Conservation (phyloP, 2,797 vertebrate genomes). For the Fistularia tabacaria region DNA sequence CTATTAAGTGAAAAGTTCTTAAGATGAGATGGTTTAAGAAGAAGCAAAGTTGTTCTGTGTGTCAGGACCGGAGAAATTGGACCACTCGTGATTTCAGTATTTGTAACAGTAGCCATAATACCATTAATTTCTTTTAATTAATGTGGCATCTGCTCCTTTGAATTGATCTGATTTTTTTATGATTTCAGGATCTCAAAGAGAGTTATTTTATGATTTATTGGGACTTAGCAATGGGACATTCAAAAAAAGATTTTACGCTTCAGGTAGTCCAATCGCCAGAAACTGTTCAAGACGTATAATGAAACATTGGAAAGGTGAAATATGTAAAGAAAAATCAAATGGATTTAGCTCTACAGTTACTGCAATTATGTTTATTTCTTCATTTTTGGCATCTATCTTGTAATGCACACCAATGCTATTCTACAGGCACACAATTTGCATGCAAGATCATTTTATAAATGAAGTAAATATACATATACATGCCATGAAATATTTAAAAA, state of each 20-base stretch:
- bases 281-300: constrained; percentile 31
- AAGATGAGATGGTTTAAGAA: no score
- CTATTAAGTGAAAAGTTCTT: no score
- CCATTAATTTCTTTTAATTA: no score
- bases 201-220: constrained; percentile 23
- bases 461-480: constrained; percentile 32
- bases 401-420: constrained; percentile 50
- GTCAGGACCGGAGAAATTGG: no score
- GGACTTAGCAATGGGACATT: constrained; percentile 30
- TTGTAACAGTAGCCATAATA: no score
- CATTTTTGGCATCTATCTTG: constrained; percentile 29
- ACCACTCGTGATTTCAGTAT: no score
- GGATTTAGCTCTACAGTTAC: constrained; percentile 27
- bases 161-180: background rate
- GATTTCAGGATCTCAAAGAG: constrained; percentile 10
- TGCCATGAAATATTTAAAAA: constrained; percentile 39
- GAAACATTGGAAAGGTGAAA: constrained; percentile 25
- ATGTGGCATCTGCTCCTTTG: no score
- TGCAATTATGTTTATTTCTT: constrained; percentile 42
- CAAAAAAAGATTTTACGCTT: constrained; percentile 43
- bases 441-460: constrained; percentile 54
- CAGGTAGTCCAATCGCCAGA: constrained; percentile 26
- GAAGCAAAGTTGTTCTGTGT: no score
- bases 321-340: constrained; percentile 15
- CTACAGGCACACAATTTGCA: constrained; percentile 60